Conservation (phyloP, 2,113 vertebrate genomes). For the Calonectris borealis region DNA sequence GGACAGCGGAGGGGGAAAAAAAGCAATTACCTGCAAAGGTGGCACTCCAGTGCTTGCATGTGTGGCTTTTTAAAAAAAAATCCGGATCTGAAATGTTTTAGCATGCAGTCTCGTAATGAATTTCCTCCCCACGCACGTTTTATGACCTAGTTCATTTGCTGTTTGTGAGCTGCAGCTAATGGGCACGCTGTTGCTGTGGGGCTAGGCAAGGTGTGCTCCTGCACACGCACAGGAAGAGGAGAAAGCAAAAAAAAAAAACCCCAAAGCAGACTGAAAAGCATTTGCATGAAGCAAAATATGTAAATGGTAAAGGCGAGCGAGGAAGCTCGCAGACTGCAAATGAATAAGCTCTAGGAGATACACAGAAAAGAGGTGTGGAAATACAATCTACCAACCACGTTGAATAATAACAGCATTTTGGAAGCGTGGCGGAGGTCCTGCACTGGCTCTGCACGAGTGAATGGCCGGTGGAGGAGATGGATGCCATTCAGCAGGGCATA, state of each 20-base stretch:
- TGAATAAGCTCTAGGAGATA: not conserved
- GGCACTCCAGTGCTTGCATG: not conserved
- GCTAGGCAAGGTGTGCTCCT: not conserved
- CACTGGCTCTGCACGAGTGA: not conserved
- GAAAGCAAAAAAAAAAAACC: not conserved
- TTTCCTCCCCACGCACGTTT: not conserved
- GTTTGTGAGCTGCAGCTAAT: constrained; percentile 5
- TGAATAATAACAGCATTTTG: not conserved
- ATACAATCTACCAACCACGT: not conserved
- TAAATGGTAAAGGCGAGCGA: not conserved
- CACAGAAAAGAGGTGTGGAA: not conserved
- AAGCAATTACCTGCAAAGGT: not conserved
- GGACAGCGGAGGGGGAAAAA: not conserved
- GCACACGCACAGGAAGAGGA: not conserved
- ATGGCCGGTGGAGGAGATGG: not conserved
- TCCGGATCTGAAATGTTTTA: not conserved
- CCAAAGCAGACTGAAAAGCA: not conserved
- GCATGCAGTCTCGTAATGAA: not conserved
- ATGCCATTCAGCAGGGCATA: not conserved
- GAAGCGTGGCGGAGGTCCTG: not conserved
- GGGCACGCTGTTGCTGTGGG: not conserved
- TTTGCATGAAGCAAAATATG: not conserved
- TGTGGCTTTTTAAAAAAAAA: not conserved
- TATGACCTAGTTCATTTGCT: not conserved
- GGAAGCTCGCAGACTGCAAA: not conserved